Conservation (phyloP, 2,797 vertebrate species). For the Antrozous pallidus region DNA sequence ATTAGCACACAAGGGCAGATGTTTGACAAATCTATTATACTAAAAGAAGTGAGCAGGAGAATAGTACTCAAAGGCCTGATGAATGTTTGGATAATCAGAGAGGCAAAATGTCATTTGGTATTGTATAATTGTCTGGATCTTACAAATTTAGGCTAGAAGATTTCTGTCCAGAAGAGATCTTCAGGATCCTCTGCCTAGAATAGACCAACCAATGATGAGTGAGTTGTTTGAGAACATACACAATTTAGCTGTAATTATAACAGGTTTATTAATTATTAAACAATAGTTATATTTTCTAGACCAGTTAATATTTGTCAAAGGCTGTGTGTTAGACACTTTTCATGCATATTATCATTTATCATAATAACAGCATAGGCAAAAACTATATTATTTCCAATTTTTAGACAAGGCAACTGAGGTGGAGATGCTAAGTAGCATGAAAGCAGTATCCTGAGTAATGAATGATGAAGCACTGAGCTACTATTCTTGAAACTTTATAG, state of each 20-base stretch:
- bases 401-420: neutral
- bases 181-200: neutral
- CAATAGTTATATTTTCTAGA: neutral
- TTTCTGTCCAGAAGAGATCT: neutral
- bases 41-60: neutral
- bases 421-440: neutral
- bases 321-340: neutral
- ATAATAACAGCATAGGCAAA: neutral
- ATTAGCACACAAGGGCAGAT: conserved; percentile 53
- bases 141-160: neutral
- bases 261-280: neutral
- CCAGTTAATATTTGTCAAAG: neutral
- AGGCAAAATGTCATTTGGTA: neutral
- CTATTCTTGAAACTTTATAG: neutral
- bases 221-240: neutral
- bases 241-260: neutral
- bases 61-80: neutral
- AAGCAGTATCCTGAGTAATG: neutral
- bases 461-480: neutral
- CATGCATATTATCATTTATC: neutral
- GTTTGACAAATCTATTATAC: conserved; percentile 46
- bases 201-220: neutral
- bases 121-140: neutral
- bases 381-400: neutral
- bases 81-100: neutral